These are phyloP conservation scores for Silurus asotus DNA, from an alignment of 2,113 vertebrate species.

Conservation along the genomic window DNA sequence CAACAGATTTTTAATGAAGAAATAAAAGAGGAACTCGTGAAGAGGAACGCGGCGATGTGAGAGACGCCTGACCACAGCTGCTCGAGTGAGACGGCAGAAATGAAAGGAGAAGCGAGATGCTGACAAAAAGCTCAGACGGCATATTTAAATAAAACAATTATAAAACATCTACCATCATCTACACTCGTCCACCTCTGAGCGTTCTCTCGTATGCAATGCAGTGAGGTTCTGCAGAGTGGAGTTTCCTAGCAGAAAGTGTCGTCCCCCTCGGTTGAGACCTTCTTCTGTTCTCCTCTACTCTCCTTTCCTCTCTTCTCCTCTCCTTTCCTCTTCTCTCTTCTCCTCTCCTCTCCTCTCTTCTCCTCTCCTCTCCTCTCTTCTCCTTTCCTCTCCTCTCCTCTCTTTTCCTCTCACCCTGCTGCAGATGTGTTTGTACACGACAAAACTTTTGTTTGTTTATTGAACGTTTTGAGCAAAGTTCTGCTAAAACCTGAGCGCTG, in stretches of 20 bases:
- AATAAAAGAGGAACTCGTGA: conserved; percentile 13
- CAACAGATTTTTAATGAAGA: conserved; percentile 1
- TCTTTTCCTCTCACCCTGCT: neutral
- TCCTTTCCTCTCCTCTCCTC: neutral
- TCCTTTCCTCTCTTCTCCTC: no score
- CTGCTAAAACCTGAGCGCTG: conserved; percentile 31
- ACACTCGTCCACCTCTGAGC: neutral
- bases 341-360: neutral
- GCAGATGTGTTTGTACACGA: neutral
- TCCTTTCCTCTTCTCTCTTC: neutral
- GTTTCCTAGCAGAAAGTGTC: neutral
- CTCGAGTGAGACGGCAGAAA: conserved; percentile 6
- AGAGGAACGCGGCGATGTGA: neutral
- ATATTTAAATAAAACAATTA: neutral
- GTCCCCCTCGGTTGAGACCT: neutral
- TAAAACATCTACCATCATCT: neutral
- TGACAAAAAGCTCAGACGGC: neutral
- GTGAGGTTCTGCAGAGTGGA: neutral
- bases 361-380: neutral
- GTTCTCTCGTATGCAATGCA: neutral
- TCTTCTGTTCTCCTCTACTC: neutral
- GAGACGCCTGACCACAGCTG: conserved; percentile 8
- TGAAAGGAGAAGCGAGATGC: neutral
- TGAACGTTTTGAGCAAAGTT: conserved; percentile 53
- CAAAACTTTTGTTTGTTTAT: conserved; percentile 31